Evolutionary conservation across 2,888 invertebrate species (phyloP).

Genomic region (Tenthredo livida): DNA sequence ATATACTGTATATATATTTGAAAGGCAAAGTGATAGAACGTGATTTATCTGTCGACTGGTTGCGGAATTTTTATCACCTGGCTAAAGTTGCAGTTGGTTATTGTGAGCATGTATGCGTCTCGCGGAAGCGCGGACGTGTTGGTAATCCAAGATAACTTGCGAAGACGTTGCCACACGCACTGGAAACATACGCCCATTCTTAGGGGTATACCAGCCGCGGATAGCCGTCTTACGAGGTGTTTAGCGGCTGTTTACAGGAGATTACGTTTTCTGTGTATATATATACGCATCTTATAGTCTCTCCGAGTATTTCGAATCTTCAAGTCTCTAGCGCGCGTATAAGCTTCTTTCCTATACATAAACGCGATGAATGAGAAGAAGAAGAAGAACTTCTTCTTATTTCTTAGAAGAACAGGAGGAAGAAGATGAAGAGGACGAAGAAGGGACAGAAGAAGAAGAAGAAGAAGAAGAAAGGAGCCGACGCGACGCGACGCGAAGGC

Average conservation of each 20-base stretch:
- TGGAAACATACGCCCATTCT: slow-evolving; percentile 1
- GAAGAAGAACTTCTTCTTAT: no score
- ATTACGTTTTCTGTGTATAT: slow-evolving; percentile 27
- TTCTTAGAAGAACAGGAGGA: not conserved
- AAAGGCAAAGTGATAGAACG: slow-evolving; percentile 63
- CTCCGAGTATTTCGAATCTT: not conserved
- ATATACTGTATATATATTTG: slow-evolving; percentile 38
- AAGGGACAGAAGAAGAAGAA: not conserved
- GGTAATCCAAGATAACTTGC: not conserved
- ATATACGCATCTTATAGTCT: not conserved
- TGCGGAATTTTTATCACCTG: slow-evolving; percentile 63
- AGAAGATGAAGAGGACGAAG: not conserved
- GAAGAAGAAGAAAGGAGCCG: slow-evolving; percentile 35
- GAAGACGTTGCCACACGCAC: not conserved
- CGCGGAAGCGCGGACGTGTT: not conserved
- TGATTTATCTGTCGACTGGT: slow-evolving; percentile 67
- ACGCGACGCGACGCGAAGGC: slow-evolving; percentile 23
- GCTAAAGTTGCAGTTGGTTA: slow-evolving; percentile 64
- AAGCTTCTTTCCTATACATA: not conserved
- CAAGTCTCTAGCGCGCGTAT: not conserved
- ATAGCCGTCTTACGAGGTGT: slow-evolving; percentile 44
- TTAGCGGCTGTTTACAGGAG: slow-evolving; percentile 43
- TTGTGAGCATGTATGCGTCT: not conserved
- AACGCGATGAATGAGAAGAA: not conserved
- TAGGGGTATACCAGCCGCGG: not conserved